A percentile compares a stretch with the other conserved stretches of the same genome.
Conservation (phyloP, 2,888 invertebrate species). For the Phyllotreta cruciferae region DNA sequence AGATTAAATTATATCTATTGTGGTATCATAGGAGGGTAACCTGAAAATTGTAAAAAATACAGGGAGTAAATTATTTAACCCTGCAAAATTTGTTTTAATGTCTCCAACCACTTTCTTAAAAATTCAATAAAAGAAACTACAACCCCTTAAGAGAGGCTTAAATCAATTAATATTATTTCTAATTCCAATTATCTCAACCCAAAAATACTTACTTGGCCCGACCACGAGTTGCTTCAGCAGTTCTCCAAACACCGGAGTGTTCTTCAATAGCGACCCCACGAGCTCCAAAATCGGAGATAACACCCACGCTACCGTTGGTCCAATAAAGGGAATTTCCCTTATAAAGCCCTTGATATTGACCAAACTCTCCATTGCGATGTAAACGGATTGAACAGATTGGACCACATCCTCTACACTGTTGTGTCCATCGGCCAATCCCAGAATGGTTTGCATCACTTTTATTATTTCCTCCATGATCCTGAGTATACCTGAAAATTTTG, state of each 20-base stretch:
- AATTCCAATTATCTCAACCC: background rate
- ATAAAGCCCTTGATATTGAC: constrained; percentile 16
- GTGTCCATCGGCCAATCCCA: constrained; percentile 1
- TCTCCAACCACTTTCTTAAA: no score
- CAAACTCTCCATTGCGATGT: background rate
- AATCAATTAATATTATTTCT: no score
- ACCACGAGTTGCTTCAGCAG: constrained; percentile 14
- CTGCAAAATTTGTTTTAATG: no score
- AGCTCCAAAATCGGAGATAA: background rate
- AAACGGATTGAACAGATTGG: background rate
- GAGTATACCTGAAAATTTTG: background rate
- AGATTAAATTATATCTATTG: no score
- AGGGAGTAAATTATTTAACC: no score
- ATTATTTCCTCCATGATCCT: background rate
- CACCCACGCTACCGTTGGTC: background rate
- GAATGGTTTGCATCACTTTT: background rate
- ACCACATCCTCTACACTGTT: background rate
- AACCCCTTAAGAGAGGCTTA: no score
- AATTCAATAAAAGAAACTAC: no score
- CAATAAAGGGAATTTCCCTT: constrained; percentile 11
- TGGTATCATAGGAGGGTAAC: background rate
- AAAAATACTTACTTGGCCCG: constrained; percentile 13
- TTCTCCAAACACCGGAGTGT: constrained; percentile 13
- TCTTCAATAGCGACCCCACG: background rate
- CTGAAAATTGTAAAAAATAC: constrained; percentile 6